Evolutionary conservation across 1,140 invertebrate species (phyloP).

Genomic region (Nautilus pompilius): DNA sequence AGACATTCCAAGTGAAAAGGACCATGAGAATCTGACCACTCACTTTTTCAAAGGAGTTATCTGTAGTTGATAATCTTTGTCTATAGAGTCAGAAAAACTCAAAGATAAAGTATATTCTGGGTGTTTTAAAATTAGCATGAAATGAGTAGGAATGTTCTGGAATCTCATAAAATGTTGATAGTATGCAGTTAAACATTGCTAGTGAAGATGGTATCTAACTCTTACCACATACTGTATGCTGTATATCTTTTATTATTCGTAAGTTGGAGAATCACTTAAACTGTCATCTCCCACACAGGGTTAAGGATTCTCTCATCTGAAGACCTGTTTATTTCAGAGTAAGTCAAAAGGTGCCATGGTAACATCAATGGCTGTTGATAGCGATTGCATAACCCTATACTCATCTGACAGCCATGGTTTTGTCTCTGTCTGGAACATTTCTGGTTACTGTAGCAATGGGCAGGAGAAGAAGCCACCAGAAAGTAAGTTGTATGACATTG

Average conservation of each 20-base stretch:
- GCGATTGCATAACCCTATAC: slow-evolving; percentile 37
- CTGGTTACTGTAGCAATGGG: slow-evolving; percentile 39
- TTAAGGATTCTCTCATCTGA: background rate
- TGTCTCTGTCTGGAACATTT: slow-evolving; percentile 51
- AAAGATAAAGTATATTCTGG: no score
- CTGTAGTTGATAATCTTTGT: no score
- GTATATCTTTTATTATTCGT: background rate
- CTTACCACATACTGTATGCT: background rate
- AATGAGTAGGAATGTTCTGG: no score
- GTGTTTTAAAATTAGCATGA: no score
- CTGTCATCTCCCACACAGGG: background rate
- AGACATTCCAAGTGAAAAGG: no score
- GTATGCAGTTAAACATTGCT: background rate
- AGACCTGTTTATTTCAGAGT: slow-evolving; percentile 28
- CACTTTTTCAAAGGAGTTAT: no score
- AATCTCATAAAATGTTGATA: no score
- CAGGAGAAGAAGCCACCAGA: slow-evolving; percentile 35
- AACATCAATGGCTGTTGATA: slow-evolving; percentile 36
- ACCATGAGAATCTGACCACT: no score
- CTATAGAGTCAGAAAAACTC: no score
- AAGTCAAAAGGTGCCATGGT: slow-evolving; percentile 38
- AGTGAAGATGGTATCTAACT: background rate
- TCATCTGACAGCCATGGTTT: slow-evolving; percentile 52
- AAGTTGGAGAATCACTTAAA: background rate
- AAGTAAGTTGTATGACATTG: slow-evolving; percentile 29